Base-by-base conservation (phyloP, 2,113 vertebrate genomes). In the Etheostoma spectabile region DNA sequence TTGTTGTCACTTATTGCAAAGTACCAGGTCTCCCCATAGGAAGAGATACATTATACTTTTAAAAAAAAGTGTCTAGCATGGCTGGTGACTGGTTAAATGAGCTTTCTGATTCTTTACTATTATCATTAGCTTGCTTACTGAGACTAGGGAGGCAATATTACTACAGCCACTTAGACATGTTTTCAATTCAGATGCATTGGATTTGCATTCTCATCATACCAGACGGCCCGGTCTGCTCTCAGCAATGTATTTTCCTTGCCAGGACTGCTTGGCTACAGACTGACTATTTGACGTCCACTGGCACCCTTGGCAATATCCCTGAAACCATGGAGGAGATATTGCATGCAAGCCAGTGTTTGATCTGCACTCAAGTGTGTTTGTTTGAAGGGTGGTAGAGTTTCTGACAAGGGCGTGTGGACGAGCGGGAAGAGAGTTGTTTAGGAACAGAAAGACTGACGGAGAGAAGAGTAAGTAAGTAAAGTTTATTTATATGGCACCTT, bases 331-430 rank as follows among this genome's bases (percentile, higher is more conserved):
- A 87, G 77, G 75, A 86, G 82, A 81, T 79, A 83, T 82, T 63
- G 75, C 56, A 35, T 75, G 73, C 71, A 84, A 88, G 62, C 76
- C 76, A 68, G 53, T 91, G 80, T 92, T 92, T 92, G 87, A 90
- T 88, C 77, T 84, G 80, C 19, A 52, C 79, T 83, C 70, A 57
- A 76, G 70, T 68, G 78, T 92, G 87, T 92, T 92, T 88, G 86
- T 82, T 89, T 87, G 78, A 89, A 82, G 82, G 86, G 85, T 80
- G 85, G 82, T 59, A 82, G 80, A 71, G 61, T 88, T 90, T 85
- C 68, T 83, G 83, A 83, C 35, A 53, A 78, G 77, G 80, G 73
- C 7, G 46, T 75, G 63, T n/a, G 49, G 61, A 73, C 33, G 4
- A 73, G 65, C 14, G 15, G 18, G 74, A 56, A 76, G 14, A 66